These are phyloP conservation scores for Ips nitidus DNA, from an alignment of 1,140 invertebrate species.

Conservation along the genomic window DNA sequence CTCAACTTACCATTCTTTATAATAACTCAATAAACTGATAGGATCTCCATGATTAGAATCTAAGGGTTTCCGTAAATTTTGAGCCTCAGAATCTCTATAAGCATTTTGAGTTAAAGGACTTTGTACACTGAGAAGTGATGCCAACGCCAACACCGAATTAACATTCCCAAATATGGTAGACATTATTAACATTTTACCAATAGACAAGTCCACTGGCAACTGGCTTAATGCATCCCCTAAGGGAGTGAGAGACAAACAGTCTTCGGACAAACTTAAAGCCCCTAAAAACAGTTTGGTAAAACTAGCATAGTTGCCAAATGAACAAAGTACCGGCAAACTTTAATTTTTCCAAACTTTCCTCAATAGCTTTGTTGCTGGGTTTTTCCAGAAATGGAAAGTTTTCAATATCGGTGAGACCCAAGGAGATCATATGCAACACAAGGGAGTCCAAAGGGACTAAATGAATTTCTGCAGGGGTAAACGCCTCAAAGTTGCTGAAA, in stretches of 20 bases:
- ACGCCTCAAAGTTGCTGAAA: slow-evolving; percentile 69
- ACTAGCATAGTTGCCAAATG: neutral
- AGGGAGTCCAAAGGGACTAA: slow-evolving; percentile 89
- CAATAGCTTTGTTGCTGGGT: slow-evolving; percentile 78
- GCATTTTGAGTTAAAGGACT: slow-evolving; percentile 89
- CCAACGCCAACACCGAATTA: slow-evolving; percentile 90
- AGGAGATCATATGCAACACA: slow-evolving; percentile 90
- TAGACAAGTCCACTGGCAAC: slow-evolving; percentile 90
- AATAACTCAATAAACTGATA: slow-evolving; percentile 86
- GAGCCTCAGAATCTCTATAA: slow-evolving; percentile 74
- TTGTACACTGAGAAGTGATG: slow-evolving; percentile 91
- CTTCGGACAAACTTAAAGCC: slow-evolving; percentile 79
- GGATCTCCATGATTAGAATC: slow-evolving; percentile 96
- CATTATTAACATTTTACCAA: slow-evolving; percentile 96
- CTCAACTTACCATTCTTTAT: slow-evolving; percentile 74
- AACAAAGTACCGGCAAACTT: slow-evolving; percentile 73
- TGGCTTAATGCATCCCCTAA: slow-evolving; percentile 86
- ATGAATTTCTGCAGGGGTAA: slow-evolving; percentile 74
- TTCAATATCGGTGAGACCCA: slow-evolving; percentile 88
- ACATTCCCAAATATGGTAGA: slow-evolving; percentile 87
- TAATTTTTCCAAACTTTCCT: slow-evolving; percentile 81
- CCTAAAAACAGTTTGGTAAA: slow-evolving; percentile 41
- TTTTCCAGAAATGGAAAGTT: slow-evolving; percentile 96
- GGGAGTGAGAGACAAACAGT: slow-evolving; percentile 71
- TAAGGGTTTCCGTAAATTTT: slow-evolving; percentile 76